Evolutionary conservation across 2,888 invertebrate species (phyloP).

Genomic region (Scaptodrosophila latifasciaeformis): DNA sequence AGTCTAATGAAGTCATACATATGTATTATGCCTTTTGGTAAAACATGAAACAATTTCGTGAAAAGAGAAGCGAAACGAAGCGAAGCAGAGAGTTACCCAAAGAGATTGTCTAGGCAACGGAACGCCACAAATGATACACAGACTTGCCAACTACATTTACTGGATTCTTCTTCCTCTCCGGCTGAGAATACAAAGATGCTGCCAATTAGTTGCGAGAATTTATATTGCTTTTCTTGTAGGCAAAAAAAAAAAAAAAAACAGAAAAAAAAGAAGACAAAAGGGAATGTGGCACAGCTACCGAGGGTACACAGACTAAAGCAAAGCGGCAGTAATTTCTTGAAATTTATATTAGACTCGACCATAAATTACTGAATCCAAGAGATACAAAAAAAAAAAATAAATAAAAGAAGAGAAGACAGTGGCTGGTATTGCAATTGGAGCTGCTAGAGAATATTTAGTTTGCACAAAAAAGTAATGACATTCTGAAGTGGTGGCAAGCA

Average conservation of each 20-base stretch:
- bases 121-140: too few relatives aligned
- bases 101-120: too few relatives aligned
- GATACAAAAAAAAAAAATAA: too few relatives aligned
- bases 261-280: too few relatives aligned
- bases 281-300: background rate
- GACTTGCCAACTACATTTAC: too few relatives aligned
- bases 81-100: too few relatives aligned
- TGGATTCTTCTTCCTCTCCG: too few relatives aligned
- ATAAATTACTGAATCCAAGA: constrained; percentile 48
- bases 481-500: too few relatives aligned
- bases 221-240: constrained; percentile 58
- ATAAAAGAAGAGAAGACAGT: constrained; percentile 3
- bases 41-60: too few relatives aligned
- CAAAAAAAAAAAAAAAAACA: too few relatives aligned
- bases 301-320: constrained; percentile 3
- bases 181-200: constrained; percentile 41
- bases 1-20: constrained; percentile 56
- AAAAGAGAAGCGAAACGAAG: too few relatives aligned
- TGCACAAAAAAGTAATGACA: constrained; percentile 6
- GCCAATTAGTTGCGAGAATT: constrained; percentile 63
- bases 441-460: constrained; percentile 15
- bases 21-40: too few relatives aligned
- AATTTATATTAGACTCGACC: constrained; percentile 55
- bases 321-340: constrained; percentile 48
- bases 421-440: background rate